Percentiles rank a stretch among this genome's conserved stretches.
Conservation (phyloP, 2,888 invertebrate species). For the Drosophila demipolita region DNA sequence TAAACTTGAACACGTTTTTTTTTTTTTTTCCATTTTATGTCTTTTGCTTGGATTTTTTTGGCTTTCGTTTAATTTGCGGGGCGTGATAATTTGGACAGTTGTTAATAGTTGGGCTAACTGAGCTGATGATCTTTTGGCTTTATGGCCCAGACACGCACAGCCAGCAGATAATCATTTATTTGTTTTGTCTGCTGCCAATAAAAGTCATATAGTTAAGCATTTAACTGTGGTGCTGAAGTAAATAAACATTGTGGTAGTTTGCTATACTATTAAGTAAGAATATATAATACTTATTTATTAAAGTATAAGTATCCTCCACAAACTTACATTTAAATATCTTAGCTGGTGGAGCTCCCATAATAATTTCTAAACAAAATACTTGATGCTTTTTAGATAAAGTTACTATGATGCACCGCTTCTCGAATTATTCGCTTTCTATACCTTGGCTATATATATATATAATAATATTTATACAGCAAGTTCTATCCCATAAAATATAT, state of each 20-base stretch:
- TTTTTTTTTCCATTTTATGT: constrained; percentile 8
- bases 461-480: too few relatives aligned
- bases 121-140: constrained; percentile 55
- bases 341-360: background rate
- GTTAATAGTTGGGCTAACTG: constrained; percentile 58
- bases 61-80: constrained; percentile 59
- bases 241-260: background rate
- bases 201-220: constrained; percentile 35
- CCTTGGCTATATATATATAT: too few relatives aligned
- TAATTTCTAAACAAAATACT: background rate
- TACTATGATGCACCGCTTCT: background rate
- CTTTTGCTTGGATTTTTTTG: constrained; percentile 23
- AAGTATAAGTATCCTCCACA: background rate
- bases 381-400: background rate
- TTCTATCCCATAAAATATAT: background rate
- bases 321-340: background rate
- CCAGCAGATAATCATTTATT: constrained; percentile 59
- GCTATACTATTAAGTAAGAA: background rate
- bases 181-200: constrained; percentile 58
- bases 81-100: constrained; percentile 74
- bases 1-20: constrained; percentile 18
- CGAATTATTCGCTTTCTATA: background rate
- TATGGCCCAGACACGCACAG: constrained; percentile 34
- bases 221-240: constrained; percentile 1
- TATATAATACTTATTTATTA: background rate